phyloP scores from a whole-genome alignment of 2,797 vertebrate species.

The Dallia pectoralis region DNA sequence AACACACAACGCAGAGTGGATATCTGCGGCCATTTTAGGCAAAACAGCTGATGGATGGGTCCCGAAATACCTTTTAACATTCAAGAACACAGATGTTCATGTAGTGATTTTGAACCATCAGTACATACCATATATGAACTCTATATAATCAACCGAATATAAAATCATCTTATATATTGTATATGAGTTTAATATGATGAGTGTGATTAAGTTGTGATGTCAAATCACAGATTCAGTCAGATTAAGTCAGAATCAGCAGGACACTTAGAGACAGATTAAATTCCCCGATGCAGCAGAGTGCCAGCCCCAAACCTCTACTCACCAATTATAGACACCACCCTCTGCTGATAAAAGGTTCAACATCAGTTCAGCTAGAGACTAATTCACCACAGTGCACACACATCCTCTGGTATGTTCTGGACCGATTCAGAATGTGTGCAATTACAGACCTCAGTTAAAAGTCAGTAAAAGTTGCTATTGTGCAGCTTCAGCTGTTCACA shows the following conservation, averaged over 20 bases:
- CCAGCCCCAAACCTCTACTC: background rate
- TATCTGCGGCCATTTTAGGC: too few relatives aligned
- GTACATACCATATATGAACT: too few relatives aligned
- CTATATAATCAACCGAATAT: too few relatives aligned
- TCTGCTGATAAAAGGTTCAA: conserved; percentile 69
- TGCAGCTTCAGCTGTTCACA: conserved; percentile 60
- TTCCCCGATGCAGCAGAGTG: background rate
- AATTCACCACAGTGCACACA: conserved; percentile 59
- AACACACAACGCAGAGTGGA: too few relatives aligned
- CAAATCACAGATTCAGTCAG: too few relatives aligned
- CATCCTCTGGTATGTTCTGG: conserved; percentile 57
- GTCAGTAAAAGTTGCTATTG: conserved; percentile 59
- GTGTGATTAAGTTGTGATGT: background rate
- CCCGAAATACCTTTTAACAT: too few relatives aligned
- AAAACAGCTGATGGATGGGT: too few relatives aligned
- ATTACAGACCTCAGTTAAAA: conserved; percentile 59
- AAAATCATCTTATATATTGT: too few relatives aligned
- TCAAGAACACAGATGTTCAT: too few relatives aligned
- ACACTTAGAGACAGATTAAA: background rate
- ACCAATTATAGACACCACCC: conserved; percentile 24
- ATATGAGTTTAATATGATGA: background rate
- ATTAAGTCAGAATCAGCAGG: background rate
- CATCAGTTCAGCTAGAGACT: conserved; percentile 73
- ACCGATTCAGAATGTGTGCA: conserved; percentile 58
- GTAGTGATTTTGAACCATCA: too few relatives aligned